phyloP scores from a whole-genome alignment of 92 coral and sea anemone genomes.

The Phymanthus crucifer region DNA sequence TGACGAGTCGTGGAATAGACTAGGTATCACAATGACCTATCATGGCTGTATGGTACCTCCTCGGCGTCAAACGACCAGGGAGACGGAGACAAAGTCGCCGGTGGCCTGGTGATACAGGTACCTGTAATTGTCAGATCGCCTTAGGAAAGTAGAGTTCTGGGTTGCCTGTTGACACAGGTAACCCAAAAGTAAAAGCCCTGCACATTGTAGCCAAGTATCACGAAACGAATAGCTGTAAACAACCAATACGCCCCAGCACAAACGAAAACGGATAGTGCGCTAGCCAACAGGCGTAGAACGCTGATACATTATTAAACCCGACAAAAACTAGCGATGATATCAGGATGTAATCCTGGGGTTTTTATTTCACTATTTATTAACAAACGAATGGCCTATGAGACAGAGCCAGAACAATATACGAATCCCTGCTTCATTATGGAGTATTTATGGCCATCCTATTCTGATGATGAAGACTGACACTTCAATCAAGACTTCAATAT shows the following conservation, averaged over 20 bases:
- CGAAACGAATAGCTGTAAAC: background rate
- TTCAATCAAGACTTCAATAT: background rate
- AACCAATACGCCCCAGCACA: background rate
- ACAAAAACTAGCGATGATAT: background rate
- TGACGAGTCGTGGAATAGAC: background rate
- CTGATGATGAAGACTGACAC: background rate
- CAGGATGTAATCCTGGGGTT: background rate
- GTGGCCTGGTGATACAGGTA: too few species aligned
- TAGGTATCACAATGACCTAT: too few species aligned
- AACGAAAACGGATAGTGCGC: background rate
- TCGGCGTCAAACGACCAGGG: background rate
- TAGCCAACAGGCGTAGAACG: background rate
- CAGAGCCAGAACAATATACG: background rate
- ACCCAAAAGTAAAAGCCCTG: background rate
- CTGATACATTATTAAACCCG: background rate
- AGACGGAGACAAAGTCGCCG: background rate
- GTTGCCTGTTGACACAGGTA: background rate
- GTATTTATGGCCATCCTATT: background rate
- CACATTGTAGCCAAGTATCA: background rate
- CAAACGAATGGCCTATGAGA: background rate
- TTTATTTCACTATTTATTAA: background rate
- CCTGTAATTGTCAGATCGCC: too few species aligned
- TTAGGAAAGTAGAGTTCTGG: background rate
- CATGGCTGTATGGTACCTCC: too few species aligned
- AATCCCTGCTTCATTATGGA: background rate